Evolutionary conservation across 2,888 invertebrate species (phyloP).

Genomic region (Ferdinandea cuprea): DNA sequence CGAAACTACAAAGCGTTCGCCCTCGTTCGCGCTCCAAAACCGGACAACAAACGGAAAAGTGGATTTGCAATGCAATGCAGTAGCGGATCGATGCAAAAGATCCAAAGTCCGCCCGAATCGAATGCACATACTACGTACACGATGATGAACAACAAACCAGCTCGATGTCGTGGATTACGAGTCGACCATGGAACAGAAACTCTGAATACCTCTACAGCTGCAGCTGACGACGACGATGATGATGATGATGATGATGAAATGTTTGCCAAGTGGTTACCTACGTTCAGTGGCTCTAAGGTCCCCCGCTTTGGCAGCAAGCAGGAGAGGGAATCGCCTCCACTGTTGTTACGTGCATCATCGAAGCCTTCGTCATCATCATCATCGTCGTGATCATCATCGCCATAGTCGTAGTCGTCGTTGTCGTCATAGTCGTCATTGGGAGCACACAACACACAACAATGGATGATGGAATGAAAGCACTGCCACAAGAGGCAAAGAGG

Average conservation of each 20-base stretch:
- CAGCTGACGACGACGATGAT: conserved; percentile 36
- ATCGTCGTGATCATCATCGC: conserved; percentile 37
- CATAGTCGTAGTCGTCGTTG: conserved; percentile 37
- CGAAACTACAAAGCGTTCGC: conserved; percentile 62
- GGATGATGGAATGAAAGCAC: neutral
- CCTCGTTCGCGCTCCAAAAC: conserved; percentile 62
- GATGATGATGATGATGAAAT: conserved; percentile 67
- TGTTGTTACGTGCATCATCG: conserved; percentile 49
- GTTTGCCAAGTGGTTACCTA: conserved; percentile 69
- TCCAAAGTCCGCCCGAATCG: conserved; percentile 63
- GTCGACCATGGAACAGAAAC: conserved; percentile 46
- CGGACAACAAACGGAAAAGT: conserved; percentile 71
- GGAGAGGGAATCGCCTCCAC: conserved; percentile 56
- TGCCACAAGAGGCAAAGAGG: neutral
- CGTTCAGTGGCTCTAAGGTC: conserved; percentile 23
- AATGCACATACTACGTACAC: conserved; percentile 39
- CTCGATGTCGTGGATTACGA: conserved; percentile 16
- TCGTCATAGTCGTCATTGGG: conserved; percentile 57
- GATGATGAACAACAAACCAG: conserved; percentile 61
- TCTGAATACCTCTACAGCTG: conserved; percentile 45
- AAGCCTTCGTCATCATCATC: conserved; percentile 53
- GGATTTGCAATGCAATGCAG: conserved; percentile 62
- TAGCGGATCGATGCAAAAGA: conserved; percentile 33
- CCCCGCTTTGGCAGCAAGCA: conserved; percentile 12
- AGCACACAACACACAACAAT: conserved; percentile 51